phyloP scores from a whole-genome alignment of 2,888 invertebrate genomes.

The Xanthorhoe spadicearia region DNA sequence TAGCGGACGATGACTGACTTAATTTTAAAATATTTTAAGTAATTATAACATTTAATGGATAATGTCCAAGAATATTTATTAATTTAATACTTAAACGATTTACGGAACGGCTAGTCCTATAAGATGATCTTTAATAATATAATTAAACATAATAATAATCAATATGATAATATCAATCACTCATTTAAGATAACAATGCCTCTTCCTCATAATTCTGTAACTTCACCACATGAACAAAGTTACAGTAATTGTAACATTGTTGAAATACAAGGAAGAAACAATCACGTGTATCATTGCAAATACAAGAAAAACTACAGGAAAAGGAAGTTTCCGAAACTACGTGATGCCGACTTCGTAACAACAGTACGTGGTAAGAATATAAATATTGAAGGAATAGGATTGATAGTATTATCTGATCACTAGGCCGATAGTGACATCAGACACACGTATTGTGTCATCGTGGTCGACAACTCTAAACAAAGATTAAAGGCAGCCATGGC shows the following conservation, averaged over 20 bases:
- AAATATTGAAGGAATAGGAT: slow-evolving; percentile 13
- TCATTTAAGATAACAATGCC: too few relatives aligned
- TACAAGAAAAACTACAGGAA: background rate
- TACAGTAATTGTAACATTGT: background rate
- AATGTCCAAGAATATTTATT: too few relatives aligned
- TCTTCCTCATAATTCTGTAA: background rate
- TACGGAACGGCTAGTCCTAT: too few relatives aligned
- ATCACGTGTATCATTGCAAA: background rate
- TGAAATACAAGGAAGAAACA: background rate
- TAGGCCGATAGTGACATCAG: background rate
- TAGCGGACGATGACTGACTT: too few relatives aligned
- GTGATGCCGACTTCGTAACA: background rate
- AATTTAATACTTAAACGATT: too few relatives aligned
- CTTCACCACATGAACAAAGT: background rate
- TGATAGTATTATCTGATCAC: slow-evolving; percentile 19
- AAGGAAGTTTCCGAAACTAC: slow-evolving; percentile 3
- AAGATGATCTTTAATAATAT: too few relatives aligned
- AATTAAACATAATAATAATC: too few relatives aligned
- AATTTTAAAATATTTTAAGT: too few relatives aligned
- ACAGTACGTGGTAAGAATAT: background rate
- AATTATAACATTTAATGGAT: too few relatives aligned
- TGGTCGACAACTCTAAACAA: too few relatives aligned
- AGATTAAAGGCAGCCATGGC: too few relatives aligned
- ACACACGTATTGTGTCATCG: background rate
- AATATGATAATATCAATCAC: too few relatives aligned